phyloP scores from a whole-genome alignment of 2,888 invertebrate species.

The Agrilus biguttatus region DNA sequence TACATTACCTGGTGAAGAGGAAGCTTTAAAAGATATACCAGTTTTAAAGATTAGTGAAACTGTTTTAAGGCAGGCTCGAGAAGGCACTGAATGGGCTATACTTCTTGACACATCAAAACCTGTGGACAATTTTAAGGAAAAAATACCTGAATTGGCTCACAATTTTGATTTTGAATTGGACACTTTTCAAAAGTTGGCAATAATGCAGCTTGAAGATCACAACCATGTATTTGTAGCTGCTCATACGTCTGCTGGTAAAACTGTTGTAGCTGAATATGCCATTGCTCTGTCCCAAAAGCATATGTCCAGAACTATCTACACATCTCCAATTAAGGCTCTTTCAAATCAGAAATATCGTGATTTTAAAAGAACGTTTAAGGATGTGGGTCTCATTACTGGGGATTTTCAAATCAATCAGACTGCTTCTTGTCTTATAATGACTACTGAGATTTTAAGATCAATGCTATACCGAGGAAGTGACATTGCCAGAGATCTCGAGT shows the following conservation, averaged over 20 bases:
- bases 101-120: constrained; percentile 70
- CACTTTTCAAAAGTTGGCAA: constrained; percentile 94
- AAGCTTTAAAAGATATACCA: constrained; percentile 35
- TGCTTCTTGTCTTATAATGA: constrained; percentile 95
- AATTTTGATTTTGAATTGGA: constrained; percentile 86
- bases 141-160: constrained; percentile 72
- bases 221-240: constrained; percentile 97
- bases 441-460: constrained; percentile 93
- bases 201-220: constrained; percentile 82
- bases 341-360: constrained; percentile 99
- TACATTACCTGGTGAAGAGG: constrained; percentile 20
- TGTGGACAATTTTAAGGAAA: constrained; percentile 65
- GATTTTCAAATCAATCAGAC: constrained; percentile 91
- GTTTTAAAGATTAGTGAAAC: constrained; percentile 53
- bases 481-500: constrained; percentile 89
- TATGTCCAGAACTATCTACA: constrained; percentile 88
- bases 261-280: constrained; percentile 98
- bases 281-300: constrained; percentile 89
- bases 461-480: constrained; percentile 95
- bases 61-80: not conserved
- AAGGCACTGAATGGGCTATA: constrained; percentile 74
- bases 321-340: constrained; percentile 96
- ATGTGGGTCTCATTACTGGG: constrained; percentile 87
- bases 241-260: constrained; percentile 98
- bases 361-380: constrained; percentile 82